These are phyloP conservation scores for Nomia melanderi DNA, from an alignment of 1,140 invertebrate genomes.

Conservation along the genomic window DNA sequence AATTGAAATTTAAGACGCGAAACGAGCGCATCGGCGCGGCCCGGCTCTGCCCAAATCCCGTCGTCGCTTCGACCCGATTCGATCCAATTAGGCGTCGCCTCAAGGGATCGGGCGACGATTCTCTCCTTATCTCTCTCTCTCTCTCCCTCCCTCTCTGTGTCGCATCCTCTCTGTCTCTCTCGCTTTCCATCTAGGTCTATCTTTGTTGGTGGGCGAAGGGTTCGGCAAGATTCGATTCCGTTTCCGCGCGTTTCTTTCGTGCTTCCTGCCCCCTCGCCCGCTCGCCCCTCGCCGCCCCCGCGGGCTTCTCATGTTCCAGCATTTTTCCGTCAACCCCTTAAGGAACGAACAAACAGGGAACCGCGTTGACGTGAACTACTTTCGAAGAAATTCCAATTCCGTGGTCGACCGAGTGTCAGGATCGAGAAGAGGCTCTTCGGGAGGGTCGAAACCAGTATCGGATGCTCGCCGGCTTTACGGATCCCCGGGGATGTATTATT, in stretches of 20 bases:
- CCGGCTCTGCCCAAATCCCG: slow-evolving; percentile 33
- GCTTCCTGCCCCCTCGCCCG: not conserved
- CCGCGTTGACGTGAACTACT: slow-evolving; percentile 16
- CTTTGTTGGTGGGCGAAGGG: slow-evolving; percentile 6
- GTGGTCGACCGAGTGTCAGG: not conserved
- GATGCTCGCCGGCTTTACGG: not conserved
- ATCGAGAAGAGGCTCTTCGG: not conserved
- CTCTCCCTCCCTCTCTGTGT: not conserved
- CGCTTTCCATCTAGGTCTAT: not conserved
- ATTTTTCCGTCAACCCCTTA: not conserved
- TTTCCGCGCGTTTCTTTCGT: slow-evolving; percentile 32
- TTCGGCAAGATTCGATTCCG: slow-evolving; percentile 49
- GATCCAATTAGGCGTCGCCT: slow-evolving; percentile 69
- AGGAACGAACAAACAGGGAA: slow-evolving; percentile 46
- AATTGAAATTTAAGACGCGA: slow-evolving; percentile 72
- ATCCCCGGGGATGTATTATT: not conserved
- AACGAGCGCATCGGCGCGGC: slow-evolving; percentile 51
- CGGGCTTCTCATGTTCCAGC: not conserved
- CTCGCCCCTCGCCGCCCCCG: not conserved
- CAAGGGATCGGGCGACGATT: slow-evolving; percentile 27
- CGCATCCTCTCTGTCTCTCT: not conserved
- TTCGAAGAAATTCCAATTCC: slow-evolving; percentile 7
- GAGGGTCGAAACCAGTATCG: not conserved
- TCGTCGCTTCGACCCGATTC: slow-evolving; percentile 63
- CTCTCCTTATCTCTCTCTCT: not conserved